These are phyloP conservation scores for Drosophila rufa DNA, from an alignment of 1,140 invertebrate species.

Conservation along the genomic window DNA sequence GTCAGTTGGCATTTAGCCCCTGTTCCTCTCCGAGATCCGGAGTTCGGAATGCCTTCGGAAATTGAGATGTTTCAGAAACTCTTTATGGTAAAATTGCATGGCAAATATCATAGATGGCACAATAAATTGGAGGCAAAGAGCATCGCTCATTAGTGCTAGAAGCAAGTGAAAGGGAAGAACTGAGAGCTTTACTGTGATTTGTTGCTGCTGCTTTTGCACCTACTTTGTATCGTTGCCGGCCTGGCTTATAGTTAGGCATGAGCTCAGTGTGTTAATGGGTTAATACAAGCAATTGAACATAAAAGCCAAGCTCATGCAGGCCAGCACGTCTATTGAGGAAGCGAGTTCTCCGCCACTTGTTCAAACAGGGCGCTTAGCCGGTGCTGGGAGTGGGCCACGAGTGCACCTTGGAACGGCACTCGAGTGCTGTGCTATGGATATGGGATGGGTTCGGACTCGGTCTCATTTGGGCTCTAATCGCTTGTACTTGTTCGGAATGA, in stretches of 20 bases:
- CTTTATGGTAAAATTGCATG: conserved; percentile 58
- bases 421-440: conserved; percentile 40
- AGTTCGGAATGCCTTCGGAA: conserved; percentile 24
- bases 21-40: conserved; percentile 19
- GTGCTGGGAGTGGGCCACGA: conserved; percentile 35
- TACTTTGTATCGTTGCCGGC: conserved; percentile 31
- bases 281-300: conserved; percentile 65
- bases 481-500: conserved; percentile 4
- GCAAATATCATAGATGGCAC: conserved; percentile 33
- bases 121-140: conserved; percentile 20
- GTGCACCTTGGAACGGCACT: conserved; percentile 51
- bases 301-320: conserved; percentile 45
- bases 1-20: conserved; percentile 44
- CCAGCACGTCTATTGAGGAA: conserved; percentile 47
- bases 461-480: conserved; percentile 18
- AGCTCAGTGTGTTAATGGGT: conserved; percentile 71
- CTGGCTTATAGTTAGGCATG: conserved; percentile 59
- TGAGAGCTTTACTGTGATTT: conserved; percentile 13
- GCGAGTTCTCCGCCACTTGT: conserved; percentile 45
- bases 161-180: conserved; percentile 70
- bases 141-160: conserved; percentile 32
- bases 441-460: conserved; percentile 30
- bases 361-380: conserved; percentile 51
- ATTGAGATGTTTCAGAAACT: conserved; percentile 64
- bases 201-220: conserved; percentile 5